Base-by-base conservation (phyloP, 1,140 invertebrate species). In the Drosophila fuyamai region DNA sequence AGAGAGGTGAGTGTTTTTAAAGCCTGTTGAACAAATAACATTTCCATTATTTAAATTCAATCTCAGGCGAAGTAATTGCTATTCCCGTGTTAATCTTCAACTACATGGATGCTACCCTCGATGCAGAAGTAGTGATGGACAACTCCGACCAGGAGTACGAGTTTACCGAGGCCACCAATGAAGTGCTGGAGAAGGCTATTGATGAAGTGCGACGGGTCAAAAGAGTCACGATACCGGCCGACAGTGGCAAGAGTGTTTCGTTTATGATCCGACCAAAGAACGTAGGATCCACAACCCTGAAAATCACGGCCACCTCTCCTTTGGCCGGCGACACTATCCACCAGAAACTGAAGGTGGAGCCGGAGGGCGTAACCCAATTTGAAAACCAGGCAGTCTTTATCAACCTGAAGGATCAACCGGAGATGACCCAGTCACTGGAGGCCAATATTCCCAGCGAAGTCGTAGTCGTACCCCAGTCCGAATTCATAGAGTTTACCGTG, bases 201-300 rank as follows among this genome's bases (percentile, higher is more conserved):
- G 85, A 95, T 35, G 96, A 96, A 84, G 78, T 95, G 6, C 95
- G 94, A 74, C 93, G 94, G 12, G 94, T 93, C 13, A 96, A 96
- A 85, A 93, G 93, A 58, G 82, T 97, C 0, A 93, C 93, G 5
- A 94, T 98, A 0, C 93, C 94, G 62, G 93, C 96, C 5, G 95
- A 96, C 78, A 94, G 94, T 59, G 96, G 95, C 10, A 93, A 93
- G 10, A 94, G 95, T n/a, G 94, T 97, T 0, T 95, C 96, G 0
- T 98, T 98, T 90, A 95, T 97, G 93, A 96, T 98, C 47, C 95
- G 95, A 51, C 96, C 97, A 1, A 95, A 94, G 72, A 94, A 95
- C 72, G 91, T 97, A n/a, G 97, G 97, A 14, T 93, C 94, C 14
- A 95, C 97, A 9, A 95, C 95, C 23, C 93, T 98, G 9, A 96